These are phyloP conservation scores for Rhingia campestris DNA, from an alignment of 2,888 invertebrate genomes.

Conservation along the genomic window DNA sequence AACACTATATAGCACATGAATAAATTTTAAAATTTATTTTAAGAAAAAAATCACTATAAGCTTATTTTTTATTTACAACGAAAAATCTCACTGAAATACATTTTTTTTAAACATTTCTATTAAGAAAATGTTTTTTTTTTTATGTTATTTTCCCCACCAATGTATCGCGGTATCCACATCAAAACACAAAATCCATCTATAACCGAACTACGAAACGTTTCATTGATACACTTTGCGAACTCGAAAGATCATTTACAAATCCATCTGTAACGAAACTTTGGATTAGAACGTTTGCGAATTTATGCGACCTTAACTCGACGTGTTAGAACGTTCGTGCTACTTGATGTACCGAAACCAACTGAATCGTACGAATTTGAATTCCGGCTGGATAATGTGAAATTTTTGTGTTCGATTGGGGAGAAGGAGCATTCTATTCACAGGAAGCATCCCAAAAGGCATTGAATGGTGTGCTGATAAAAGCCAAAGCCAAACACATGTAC, in stretches of 20 bases:
- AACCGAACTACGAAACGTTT: too few species aligned
- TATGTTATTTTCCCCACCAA: too few species aligned
- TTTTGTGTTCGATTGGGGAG: background rate
- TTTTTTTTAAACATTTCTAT: background rate
- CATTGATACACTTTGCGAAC: too few species aligned
- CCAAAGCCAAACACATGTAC: too few species aligned
- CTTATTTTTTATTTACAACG: background rate
- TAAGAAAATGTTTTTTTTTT: background rate
- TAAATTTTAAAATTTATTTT: background rate
- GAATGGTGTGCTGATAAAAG: conserved; percentile 49
- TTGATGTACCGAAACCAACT: conserved; percentile 64
- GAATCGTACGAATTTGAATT: conserved; percentile 43
- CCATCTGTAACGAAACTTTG: background rate
- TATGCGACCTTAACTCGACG: conserved; percentile 7
- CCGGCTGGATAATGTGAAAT: conserved; percentile 32
- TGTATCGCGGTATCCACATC: too few species aligned
- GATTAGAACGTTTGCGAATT: background rate
- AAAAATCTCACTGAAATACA: background rate
- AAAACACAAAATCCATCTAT: too few species aligned
- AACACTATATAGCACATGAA: background rate
- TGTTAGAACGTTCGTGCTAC: conserved; percentile 39
- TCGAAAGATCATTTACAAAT: too few species aligned
- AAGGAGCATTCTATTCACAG: conserved; percentile 4
- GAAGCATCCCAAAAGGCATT: conserved; percentile 43
- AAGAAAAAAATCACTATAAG: background rate